A percentile compares a stretch with the other conserved stretches of the same genome.
Evolutionary conservation across 2,888 invertebrate genomes (phyloP).

Genomic region (Machimus rusticus): DNA sequence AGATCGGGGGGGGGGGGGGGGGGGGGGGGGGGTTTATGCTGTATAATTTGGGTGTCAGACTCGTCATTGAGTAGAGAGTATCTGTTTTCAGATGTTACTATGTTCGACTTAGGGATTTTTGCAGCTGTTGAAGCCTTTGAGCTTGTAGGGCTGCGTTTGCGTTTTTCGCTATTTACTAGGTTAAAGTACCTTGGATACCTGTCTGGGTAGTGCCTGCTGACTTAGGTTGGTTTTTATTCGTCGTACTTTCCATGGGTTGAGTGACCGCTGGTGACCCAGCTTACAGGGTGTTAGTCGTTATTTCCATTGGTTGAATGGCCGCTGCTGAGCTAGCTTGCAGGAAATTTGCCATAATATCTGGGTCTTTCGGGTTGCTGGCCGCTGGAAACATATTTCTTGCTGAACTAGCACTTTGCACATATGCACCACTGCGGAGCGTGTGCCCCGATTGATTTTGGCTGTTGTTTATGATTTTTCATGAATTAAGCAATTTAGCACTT

Average conservation of each 20-base stretch:
- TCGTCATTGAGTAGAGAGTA: neutral
- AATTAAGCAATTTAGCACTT: too few relatives aligned
- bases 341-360: neutral
- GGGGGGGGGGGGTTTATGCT: neutral
- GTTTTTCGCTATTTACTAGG: neutral
- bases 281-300: neutral
- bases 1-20: too few relatives aligned
- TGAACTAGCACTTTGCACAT: neutral
- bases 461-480: too few relatives aligned
- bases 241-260: too few relatives aligned
- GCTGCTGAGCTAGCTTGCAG: neutral
- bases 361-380: neutral
- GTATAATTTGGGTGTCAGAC: neutral
- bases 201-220: neutral
- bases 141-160: neutral
- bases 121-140: neutral
- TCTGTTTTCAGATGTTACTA: neutral
- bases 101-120: neutral
- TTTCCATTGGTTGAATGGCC: neutral
- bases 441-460: too few relatives aligned
- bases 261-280: too few relatives aligned
- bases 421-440: neutral
- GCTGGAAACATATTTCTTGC: neutral
- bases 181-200: neutral
- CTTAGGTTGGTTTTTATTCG: neutral